phyloP scores from a whole-genome alignment of 1,140 invertebrate genomes.

The Battus philenor region DNA sequence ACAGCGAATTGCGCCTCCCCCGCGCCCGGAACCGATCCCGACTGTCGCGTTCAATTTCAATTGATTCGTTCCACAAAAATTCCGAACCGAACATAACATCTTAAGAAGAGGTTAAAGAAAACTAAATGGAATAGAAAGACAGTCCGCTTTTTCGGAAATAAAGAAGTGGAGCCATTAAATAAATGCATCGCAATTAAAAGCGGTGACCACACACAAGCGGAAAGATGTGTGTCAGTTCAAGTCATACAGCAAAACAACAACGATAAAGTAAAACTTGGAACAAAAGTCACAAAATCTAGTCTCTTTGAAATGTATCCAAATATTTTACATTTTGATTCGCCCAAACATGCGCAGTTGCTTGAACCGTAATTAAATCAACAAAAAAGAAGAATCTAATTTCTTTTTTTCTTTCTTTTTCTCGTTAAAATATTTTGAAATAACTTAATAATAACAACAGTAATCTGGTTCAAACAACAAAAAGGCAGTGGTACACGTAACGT shows the following conservation, averaged over 20 bases:
- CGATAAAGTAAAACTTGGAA: slow-evolving; percentile 50
- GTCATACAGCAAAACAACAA: slow-evolving; percentile 57
- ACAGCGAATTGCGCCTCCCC: slow-evolving; percentile 46
- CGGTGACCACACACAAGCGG: slow-evolving; percentile 72
- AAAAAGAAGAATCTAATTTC: no score
- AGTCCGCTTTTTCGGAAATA: neutral
- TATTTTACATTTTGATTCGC: slow-evolving; percentile 68
- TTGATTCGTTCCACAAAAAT: no score
- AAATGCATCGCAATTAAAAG: slow-evolving; percentile 59
- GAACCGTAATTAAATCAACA: slow-evolving; percentile 37
- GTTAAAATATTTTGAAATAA: slow-evolving; percentile 6
- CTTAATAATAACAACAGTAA: slow-evolving; percentile 4
- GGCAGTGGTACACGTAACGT: slow-evolving; percentile 21
- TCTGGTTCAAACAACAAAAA: slow-evolving; percentile 50
- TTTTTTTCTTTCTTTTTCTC: no score
- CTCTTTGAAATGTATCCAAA: slow-evolving; percentile 45
- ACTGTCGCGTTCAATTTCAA: no score
- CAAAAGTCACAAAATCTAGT: slow-evolving; percentile 62
- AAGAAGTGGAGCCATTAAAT: slow-evolving; percentile 13
- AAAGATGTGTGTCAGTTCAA: slow-evolving; percentile 67
- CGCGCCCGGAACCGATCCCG: slow-evolving; percentile 61
- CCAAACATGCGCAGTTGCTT: slow-evolving; percentile 63
- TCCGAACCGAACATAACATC: no score
- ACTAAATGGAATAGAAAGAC: neutral
- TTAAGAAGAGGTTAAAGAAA: no score